A percentile compares a stretch with the other conserved stretches of the same genome.
Evolutionary conservation across 2,797 vertebrate species (phyloP).

Genomic region (Chelonia mydas): DNA sequence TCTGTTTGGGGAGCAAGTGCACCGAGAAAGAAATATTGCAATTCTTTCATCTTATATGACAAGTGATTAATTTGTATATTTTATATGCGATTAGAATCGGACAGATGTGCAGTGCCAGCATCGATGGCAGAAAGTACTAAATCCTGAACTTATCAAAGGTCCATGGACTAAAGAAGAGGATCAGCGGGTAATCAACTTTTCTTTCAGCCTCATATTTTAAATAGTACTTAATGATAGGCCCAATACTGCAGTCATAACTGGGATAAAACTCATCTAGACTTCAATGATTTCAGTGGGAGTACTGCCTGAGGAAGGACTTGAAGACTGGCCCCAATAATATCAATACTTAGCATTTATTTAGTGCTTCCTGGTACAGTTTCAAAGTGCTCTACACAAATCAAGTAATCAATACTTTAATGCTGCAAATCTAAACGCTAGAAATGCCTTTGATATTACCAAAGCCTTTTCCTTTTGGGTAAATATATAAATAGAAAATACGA

Average conservation of each 20-base stretch:
- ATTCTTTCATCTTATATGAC: slow-evolving; percentile 2
- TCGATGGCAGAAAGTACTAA: slow-evolving; percentile 98
- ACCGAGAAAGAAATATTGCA: neutral
- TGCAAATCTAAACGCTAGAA: slow-evolving; percentile 1
- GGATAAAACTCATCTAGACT: neutral
- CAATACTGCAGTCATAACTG: neutral
- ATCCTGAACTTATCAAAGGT: slow-evolving; percentile 99
- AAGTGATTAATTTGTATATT: neutral
- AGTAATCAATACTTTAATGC: neutral
- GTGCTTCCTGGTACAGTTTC: neutral
- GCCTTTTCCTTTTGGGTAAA: slow-evolving; percentile 37
- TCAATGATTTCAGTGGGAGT: neutral
- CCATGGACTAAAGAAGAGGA: slow-evolving; percentile 99
- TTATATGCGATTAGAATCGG: slow-evolving; percentile 87
- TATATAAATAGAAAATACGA: slow-evolving; percentile 37
- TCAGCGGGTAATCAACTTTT: slow-evolving; percentile 90
- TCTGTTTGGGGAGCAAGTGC: neutral
- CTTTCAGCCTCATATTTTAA: neutral
- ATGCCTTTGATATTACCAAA: slow-evolving; percentile 11
- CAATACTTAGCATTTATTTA: neutral
- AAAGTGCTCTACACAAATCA: neutral
- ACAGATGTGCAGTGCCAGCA: slow-evolving; percentile 99
- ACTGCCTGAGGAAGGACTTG: neutral
- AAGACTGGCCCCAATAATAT: neutral
- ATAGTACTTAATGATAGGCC: neutral